Evolutionary conservation across 1,140 invertebrate species (phyloP).

Genomic region (Grapholita molesta): DNA sequence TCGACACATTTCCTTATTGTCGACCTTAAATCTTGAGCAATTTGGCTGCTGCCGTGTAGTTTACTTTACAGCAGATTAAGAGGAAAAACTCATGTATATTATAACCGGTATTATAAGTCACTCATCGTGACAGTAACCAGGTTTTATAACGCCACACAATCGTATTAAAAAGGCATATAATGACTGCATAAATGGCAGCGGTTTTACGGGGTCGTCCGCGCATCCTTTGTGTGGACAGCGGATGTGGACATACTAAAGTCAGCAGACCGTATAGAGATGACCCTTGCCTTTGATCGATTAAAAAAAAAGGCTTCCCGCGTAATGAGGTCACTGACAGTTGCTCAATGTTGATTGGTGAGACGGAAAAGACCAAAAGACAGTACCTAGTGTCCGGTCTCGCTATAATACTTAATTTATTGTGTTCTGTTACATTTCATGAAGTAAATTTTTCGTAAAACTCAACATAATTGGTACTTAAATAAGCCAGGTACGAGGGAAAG

Average conservation of each 20-base stretch:
- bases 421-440: neutral
- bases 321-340: neutral
- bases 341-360: too few species aligned
- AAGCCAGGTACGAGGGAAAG: too few species aligned
- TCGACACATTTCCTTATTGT: too few species aligned
- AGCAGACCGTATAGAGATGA: slow-evolving; percentile 40
- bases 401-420: neutral
- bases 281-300: slow-evolving; percentile 26
- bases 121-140: slow-evolving; percentile 36
- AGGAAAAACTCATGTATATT: too few species aligned
- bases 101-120: slow-evolving; percentile 24
- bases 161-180: slow-evolving; percentile 65
- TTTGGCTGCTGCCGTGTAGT: slow-evolving; percentile 5
- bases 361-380: too few species aligned
- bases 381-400: neutral
- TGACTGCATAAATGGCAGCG: slow-evolving; percentile 38
- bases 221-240: slow-evolving; percentile 33
- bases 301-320: slow-evolving; percentile 11
- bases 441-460: too few species aligned
- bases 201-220: slow-evolving; percentile 34
- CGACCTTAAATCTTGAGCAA: too few species aligned
- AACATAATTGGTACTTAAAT: too few species aligned
- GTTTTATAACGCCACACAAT: slow-evolving; percentile 39
- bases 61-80: neutral
- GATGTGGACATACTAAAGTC: slow-evolving; percentile 28